phyloP scores from a whole-genome alignment of 2,797 vertebrate genomes.

The Pantherophis vulpinus region DNA sequence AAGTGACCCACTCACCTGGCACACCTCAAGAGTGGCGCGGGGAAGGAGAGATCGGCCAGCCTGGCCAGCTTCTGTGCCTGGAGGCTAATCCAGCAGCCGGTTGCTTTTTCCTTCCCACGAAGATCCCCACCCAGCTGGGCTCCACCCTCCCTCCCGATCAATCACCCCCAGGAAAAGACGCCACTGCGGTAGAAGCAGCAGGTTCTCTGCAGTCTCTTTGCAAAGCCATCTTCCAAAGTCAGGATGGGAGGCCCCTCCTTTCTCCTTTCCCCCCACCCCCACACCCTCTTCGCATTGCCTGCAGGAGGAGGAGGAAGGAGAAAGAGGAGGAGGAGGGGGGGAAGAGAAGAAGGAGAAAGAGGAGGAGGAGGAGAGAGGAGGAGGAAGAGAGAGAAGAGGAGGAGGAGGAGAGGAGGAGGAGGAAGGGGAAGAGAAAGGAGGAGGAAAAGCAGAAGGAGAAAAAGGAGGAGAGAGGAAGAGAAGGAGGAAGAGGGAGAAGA shows the following conservation, averaged over 20 bases:
- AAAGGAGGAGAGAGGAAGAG: not conserved
- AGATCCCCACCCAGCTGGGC: not conserved
- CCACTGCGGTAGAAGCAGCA: not conserved
- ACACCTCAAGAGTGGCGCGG: not conserved
- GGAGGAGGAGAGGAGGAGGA: too few species aligned
- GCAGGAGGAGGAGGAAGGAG: not conserved
- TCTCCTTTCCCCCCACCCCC: not conserved
- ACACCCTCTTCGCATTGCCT: not conserved
- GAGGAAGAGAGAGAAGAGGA: too few species aligned
- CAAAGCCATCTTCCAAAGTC: not conserved
- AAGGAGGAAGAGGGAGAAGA: too few species aligned
- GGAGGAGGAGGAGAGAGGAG: too few species aligned
- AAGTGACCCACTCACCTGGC: not conserved
- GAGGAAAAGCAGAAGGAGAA: rapidly evolving
- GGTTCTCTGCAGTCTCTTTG: not conserved
- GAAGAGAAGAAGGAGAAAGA: rapidly evolving
- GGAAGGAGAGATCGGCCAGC: not conserved
- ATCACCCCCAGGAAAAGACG: not conserved
- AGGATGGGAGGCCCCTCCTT: not conserved
- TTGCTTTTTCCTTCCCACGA: not conserved
- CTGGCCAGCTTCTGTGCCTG: not conserved
- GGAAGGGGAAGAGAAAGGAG: rapidly evolving
- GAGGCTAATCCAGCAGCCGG: not conserved
- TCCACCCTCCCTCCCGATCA: not conserved
- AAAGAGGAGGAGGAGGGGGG: too few species aligned